Conservation (phyloP, 2,797 vertebrate species). For the Periparus ater region DNA sequence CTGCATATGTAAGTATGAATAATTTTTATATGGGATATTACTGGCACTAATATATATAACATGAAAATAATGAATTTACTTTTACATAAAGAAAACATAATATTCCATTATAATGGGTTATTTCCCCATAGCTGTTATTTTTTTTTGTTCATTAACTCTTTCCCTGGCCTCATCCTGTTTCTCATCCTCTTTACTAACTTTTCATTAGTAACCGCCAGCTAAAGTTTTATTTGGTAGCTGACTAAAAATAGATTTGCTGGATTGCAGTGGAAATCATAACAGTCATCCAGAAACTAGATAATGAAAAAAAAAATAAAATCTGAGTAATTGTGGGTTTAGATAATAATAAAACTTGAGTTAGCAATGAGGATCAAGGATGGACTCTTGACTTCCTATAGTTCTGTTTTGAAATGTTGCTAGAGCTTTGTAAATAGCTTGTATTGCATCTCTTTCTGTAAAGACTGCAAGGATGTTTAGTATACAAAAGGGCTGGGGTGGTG, state of each 20-base stretch:
- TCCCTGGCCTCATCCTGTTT: background rate
- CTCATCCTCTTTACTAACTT: background rate
- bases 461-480: background rate
- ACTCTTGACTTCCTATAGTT: background rate
- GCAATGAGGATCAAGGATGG: background rate
- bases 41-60: background rate
- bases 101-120: background rate
- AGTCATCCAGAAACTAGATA: background rate
- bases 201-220: constrained; percentile 4
- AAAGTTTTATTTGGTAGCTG: background rate
- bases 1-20: constrained; percentile 84
- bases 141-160: background rate
- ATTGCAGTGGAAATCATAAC: background rate
- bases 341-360: background rate
- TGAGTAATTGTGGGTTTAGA: background rate
- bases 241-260: constrained; percentile 3
- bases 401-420: background rate
- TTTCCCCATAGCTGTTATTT: background rate
- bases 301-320: background rate
- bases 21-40: background rate
- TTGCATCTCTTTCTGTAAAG: background rate
- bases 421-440: background rate
- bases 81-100: background rate
- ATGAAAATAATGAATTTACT: background rate
- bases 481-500: background rate